Evolutionary conservation across 1,140 invertebrate genomes (phyloP).

Genomic region (Drosophila seguyi): DNA sequence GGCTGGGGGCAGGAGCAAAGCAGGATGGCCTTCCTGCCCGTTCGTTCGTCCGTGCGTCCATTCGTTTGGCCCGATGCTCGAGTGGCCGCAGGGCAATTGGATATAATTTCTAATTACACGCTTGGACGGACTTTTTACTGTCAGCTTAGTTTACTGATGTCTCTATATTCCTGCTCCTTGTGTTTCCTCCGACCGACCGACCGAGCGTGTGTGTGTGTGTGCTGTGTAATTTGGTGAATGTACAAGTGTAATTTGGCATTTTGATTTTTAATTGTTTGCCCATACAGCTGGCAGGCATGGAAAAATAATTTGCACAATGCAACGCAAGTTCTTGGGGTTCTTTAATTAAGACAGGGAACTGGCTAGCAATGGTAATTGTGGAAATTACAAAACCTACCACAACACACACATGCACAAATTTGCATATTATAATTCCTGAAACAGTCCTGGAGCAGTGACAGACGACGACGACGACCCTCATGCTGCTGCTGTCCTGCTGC

Average conservation of each 20-base stretch:
- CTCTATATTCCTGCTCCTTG: conserved; percentile 65
- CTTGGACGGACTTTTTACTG: conserved; percentile 83
- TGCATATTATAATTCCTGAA: conserved; percentile 70
- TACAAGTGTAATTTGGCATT: conserved; percentile 83
- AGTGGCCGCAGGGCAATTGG: conserved; percentile 82
- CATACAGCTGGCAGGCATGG: conserved; percentile 69
- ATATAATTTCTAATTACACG: conserved; percentile 84
- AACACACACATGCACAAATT: conserved; percentile 59
- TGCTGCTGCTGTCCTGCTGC: conserved; percentile 19
- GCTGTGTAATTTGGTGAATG: conserved; percentile 77
- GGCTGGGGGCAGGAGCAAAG: not conserved
- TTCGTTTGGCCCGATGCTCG: conserved; percentile 65
- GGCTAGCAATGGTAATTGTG: conserved; percentile 55
- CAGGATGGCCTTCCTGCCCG: conserved; percentile 13
- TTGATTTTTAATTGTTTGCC: conserved; percentile 81
- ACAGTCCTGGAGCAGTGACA: conserved; percentile 43
- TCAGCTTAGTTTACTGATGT: conserved; percentile 83
- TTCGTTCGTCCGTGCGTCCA: conserved; percentile 29
- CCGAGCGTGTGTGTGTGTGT: conserved; percentile 28
- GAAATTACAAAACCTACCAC: conserved; percentile 63
- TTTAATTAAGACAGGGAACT: conserved; percentile 65
- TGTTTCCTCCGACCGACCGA: not conserved
- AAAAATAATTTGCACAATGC: conserved; percentile 69
- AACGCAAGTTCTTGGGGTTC: conserved; percentile 45
- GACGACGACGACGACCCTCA: conserved; percentile 35